Percentiles rank a stretch among this genome's conserved stretches.
phyloP scores from a whole-genome alignment of 2,797 vertebrate genomes.

The Scarus forsteni region DNA sequence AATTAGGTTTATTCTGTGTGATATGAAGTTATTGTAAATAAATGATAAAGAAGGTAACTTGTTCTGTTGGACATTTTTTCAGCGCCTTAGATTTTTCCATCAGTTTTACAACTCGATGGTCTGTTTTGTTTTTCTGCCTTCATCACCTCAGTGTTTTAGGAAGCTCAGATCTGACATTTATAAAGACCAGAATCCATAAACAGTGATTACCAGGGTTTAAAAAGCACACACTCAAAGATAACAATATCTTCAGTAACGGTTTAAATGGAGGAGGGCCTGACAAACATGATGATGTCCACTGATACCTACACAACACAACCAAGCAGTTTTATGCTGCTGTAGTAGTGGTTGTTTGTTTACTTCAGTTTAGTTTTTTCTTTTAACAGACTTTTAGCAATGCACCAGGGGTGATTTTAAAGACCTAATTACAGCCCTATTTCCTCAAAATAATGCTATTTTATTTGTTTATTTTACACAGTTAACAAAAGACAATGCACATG shows the following conservation, averaged over 20 bases:
- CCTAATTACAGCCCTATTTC: no score
- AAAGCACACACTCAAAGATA: constrained; percentile 8
- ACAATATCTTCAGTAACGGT: no score
- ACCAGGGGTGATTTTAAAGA: no score
- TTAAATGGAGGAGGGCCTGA: background rate
- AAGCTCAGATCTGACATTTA: constrained; percentile 34
- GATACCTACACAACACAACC: background rate
- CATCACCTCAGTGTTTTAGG: constrained; percentile 11
- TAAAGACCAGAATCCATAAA: constrained; percentile 25
- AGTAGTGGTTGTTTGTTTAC: no score
- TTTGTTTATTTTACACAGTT: no score
- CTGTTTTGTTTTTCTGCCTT: constrained; percentile 14
- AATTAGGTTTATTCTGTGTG: background rate
- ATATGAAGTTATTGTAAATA: constrained; percentile 60
- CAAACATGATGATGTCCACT: no score
- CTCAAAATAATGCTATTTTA: no score
- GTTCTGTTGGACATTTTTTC: constrained; percentile 16
- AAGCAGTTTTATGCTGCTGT: no score
- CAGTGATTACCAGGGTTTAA: constrained; percentile 1
- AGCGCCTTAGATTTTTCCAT: background rate
- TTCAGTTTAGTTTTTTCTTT: no score
- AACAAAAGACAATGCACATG: no score
- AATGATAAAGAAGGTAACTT: constrained; percentile 28
- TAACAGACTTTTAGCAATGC: no score
- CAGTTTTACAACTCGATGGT: background rate